Evolutionary conservation across 2,113 vertebrate genomes (phyloP), one percentile per base, ranked within the genome.

Genomic region (Poicephalus gulielmi): DNA sequence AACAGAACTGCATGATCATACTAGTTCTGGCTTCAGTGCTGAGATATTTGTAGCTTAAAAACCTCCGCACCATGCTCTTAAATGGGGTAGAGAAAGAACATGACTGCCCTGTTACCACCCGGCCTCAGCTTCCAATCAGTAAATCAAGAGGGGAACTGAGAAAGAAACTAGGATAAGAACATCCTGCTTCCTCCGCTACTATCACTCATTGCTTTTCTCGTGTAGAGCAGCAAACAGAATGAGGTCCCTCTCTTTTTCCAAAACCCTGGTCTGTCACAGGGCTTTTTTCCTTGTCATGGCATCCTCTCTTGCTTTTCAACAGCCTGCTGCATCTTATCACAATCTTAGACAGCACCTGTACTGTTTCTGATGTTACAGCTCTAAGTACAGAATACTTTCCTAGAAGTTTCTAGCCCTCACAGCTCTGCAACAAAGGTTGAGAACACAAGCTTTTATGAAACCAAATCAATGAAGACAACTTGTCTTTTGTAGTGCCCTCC

Each of bases 121-220:
- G 39, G 81, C 27, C 94, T 96, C 78, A 8, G 11, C 27, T 94
- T 94, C 81, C 70, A 76, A 79, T 75, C 62, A 89, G 62, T 47
- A 92, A 84, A 91, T 41, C 33, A 68, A n/a, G 47, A 94, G 50
- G n/a, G 70, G 74, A 95, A 95, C 77, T 25, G 74, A 97, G 86
- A 96, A 91, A 95, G 91, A 92, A 96, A 96, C 62, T 23, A 89
- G 27, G 88, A 66, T 76, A 94, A 91, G 74, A 96, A 92, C 93
- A 86, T 37, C 31, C 79, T 57, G 60, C 83, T 95, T 95, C 89
- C 91, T 92, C 86, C 66, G 50, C 35, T 75, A 86, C 44, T 50
- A 66, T 43, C 66, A 70, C 78, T 75, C 24, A 49, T 4, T 70
- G 71, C 31, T 83, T 90, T 84, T 84, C 88, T 94, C 39, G 47